A percentile compares a stretch with the other conserved stretches of the same genome.
Conservation (phyloP, 2,113 vertebrate genomes). For the Notechis scutatus region DNA sequence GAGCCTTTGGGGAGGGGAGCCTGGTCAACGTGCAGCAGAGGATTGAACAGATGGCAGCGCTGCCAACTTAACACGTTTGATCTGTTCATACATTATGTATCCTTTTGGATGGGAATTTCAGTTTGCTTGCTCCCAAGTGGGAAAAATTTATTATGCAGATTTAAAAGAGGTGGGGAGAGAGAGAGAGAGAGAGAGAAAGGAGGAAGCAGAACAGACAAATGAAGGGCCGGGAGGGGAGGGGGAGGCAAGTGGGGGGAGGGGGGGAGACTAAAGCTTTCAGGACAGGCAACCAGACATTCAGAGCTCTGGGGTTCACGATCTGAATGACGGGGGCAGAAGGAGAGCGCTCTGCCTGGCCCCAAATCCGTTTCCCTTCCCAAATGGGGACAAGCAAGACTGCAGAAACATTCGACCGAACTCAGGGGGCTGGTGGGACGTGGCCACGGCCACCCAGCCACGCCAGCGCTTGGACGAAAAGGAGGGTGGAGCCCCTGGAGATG, state of each 20-base stretch:
- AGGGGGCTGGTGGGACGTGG: background rate
- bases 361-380: background rate
- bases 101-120: conserved; percentile 49
- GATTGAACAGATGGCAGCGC: conserved; percentile 67
- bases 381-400: background rate
- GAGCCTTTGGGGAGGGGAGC: conserved; percentile 33
- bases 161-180: background rate
- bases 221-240: background rate
- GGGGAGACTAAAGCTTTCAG: too few species aligned
- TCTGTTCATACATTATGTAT: conserved; percentile 56
- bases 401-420: too few species aligned
- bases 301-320: background rate
- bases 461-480: background rate
- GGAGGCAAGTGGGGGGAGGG: too few species aligned
- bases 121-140: conserved; percentile 40
- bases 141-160: conserved; percentile 45
- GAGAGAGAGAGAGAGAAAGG: background rate
- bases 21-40: conserved; percentile 53
- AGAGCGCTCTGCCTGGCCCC: background rate
- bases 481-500: background rate
- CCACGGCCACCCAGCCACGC: background rate
- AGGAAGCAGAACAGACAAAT: too few species aligned
- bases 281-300: background rate
- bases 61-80: conserved; percentile 44
- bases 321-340: background rate